Conservation (phyloP, 2,797 vertebrate genomes). For the Cyprinella venusta region DNA sequence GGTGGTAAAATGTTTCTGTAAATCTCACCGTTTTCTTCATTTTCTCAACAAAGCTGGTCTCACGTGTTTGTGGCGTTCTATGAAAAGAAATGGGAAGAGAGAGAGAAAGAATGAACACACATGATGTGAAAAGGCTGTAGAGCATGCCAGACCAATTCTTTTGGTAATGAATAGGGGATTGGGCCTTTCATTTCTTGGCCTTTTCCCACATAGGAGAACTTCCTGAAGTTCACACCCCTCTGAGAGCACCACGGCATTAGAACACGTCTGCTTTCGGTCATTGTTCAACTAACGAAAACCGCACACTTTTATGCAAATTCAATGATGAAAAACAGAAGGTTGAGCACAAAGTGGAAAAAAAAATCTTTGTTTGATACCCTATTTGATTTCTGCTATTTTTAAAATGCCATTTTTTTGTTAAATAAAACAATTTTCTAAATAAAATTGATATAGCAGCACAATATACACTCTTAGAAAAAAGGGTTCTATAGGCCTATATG, state of each 20-base stretch:
- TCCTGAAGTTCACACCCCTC: conserved; percentile 36
- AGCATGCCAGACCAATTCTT: conserved; percentile 24
- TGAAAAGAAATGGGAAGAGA: conserved; percentile 67
- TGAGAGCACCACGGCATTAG: neutral
- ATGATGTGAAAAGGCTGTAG: conserved; percentile 23
- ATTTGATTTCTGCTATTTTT: neutral
- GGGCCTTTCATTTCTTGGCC: conserved; percentile 29
- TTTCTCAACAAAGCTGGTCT: conserved; percentile 88
- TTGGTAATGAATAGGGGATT: conserved; percentile 28
- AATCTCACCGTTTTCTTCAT: conserved; percentile 88
- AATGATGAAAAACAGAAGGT: conserved; percentile 27
- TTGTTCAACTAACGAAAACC: conserved; percentile 45
- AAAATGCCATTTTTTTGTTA: neutral
- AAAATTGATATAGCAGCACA: neutral
- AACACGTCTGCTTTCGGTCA: conserved; percentile 37
- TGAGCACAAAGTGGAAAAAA: neutral
- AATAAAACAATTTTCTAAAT: neutral
- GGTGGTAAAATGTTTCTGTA: neutral
- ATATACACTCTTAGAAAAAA: too few species aligned
- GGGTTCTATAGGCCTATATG: too few species aligned
- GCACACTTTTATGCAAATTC: neutral
- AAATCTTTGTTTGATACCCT: neutral
- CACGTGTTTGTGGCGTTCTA: conserved; percentile 65
- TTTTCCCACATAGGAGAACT: conserved; percentile 37
- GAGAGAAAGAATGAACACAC: conserved; percentile 61